These are phyloP conservation scores for Sminthurides aquaticus DNA, from an alignment of 2,888 invertebrate genomes.

Conservation along the genomic window DNA sequence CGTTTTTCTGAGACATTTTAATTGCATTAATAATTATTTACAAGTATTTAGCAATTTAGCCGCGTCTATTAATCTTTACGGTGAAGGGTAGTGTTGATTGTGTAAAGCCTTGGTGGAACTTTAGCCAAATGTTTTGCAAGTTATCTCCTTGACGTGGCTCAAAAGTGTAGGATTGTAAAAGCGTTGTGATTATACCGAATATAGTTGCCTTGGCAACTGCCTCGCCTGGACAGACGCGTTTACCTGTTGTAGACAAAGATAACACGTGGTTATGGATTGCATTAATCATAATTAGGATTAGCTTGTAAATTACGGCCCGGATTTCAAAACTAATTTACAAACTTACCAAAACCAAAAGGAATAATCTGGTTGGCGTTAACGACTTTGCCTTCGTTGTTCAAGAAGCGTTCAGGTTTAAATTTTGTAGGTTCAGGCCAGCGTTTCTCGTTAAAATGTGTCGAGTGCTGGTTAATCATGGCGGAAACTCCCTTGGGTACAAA, in stretches of 20 bases:
- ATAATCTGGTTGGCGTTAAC: constrained; percentile 32
- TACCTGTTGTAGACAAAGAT: neutral
- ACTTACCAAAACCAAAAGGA: constrained; percentile 34
- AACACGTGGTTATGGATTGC: too few species aligned
- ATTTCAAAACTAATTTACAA: too few species aligned
- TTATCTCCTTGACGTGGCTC: neutral
- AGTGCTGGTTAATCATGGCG: constrained; percentile 24
- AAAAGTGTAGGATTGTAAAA: constrained; percentile 12
- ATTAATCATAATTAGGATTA: too few species aligned
- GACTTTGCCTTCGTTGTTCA: constrained; percentile 26
- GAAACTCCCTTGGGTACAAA: constrained; percentile 25
- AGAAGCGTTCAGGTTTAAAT: constrained; percentile 33
- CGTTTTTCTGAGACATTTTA: neutral
- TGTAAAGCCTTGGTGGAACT: neutral
- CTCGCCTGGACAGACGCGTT: constrained; percentile 13
- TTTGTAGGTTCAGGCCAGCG: constrained; percentile 25
- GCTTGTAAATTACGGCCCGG: too few species aligned
- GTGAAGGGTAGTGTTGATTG: neutral
- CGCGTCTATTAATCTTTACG: neutral
- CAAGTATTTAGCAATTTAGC: neutral
- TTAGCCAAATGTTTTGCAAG: neutral
- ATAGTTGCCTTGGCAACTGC: constrained; percentile 1
- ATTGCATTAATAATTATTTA: neutral
- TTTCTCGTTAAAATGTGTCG: constrained; percentile 22
- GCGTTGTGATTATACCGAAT: constrained; percentile 9